Percentiles rank a stretch among this genome's conserved stretches.
These are phyloP conservation scores for Oreocharis arfaki DNA, from an alignment of 2,113 vertebrate species.

Conservation along the genomic window DNA sequence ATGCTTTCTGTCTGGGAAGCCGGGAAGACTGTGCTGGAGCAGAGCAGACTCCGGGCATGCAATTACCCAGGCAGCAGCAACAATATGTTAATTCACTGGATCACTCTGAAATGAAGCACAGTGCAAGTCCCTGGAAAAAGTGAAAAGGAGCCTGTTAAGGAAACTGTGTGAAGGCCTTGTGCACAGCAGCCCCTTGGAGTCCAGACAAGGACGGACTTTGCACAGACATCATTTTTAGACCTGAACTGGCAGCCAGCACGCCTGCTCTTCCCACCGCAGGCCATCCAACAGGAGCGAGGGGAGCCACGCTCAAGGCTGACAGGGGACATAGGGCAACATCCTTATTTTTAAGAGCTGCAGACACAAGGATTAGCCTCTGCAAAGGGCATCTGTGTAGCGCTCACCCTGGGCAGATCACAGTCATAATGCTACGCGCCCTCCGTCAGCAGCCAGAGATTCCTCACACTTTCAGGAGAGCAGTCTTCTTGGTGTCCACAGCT, in stretches of 20 bases:
- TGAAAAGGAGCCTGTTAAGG: constrained; percentile 57
- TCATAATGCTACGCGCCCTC: accelerated
- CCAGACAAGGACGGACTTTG: constrained; percentile 35
- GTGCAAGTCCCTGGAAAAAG: constrained; percentile 47
- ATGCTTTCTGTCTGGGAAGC: constrained; percentile 54
- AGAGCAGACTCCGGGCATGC: background rate
- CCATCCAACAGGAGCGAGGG: background rate
- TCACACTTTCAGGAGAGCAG: background rate
- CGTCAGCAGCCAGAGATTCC: background rate
- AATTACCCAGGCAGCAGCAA: constrained; percentile 51
- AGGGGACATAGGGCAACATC: background rate
- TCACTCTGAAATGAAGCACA: constrained; percentile 51
- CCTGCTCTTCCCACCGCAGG: background rate
- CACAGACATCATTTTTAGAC: constrained; percentile 20
- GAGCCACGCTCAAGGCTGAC: background rate
- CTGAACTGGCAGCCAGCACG: background rate
- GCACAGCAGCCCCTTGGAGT: constrained; percentile 6
- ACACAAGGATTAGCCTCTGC: background rate
- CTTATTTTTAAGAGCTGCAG: background rate
- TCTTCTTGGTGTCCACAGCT: background rate
- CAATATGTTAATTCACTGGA: constrained; percentile 65
- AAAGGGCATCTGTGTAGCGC: background rate
- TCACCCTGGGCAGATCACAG: background rate
- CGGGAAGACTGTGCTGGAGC: background rate
- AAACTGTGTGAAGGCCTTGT: constrained; percentile 52